Percentiles rank a stretch among this genome's conserved stretches.
Evolutionary conservation across 2,113 vertebrate genomes (phyloP).

Genomic region (Xyliphius kryptos): DNA sequence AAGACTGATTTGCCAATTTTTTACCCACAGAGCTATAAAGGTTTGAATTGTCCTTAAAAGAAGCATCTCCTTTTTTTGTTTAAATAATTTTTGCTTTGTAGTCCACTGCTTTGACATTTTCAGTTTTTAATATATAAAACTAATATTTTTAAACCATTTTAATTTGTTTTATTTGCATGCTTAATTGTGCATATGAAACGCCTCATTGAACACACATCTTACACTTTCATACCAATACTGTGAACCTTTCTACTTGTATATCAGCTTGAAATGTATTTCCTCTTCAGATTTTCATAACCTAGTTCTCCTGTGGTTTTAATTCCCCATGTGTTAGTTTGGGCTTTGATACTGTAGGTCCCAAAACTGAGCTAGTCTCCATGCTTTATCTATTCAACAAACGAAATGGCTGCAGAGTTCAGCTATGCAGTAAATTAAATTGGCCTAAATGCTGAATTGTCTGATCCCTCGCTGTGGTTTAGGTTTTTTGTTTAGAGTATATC

Average conservation of each 20-base stretch:
- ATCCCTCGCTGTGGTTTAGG: background rate
- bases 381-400: constrained; percentile 18
- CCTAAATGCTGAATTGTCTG: background rate
- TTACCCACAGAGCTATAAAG: too few relatives aligned
- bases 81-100: background rate
- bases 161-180: too few relatives aligned
- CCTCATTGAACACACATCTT: too few relatives aligned
- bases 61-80: too few relatives aligned
- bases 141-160: too few relatives aligned
- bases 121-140: too few relatives aligned
- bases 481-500: background rate
- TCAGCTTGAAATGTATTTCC: constrained; percentile 15
- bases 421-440: constrained; percentile 32
- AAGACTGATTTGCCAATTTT: too few relatives aligned
- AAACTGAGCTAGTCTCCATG: constrained; percentile 3
- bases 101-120: background rate
- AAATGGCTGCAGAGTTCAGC: constrained; percentile 24
- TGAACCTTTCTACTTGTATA: constrained; percentile 18
- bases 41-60: too few relatives aligned
- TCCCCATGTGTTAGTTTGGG: constrained; percentile 10
- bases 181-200: too few relatives aligned
- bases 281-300: constrained; percentile 21
- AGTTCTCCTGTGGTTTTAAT: constrained; percentile 14
- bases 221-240: too few relatives aligned
- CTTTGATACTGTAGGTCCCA: constrained; percentile 7